Conservation (phyloP, 2,113 vertebrate species). For the Hydrochoerus hydrochaeris region DNA sequence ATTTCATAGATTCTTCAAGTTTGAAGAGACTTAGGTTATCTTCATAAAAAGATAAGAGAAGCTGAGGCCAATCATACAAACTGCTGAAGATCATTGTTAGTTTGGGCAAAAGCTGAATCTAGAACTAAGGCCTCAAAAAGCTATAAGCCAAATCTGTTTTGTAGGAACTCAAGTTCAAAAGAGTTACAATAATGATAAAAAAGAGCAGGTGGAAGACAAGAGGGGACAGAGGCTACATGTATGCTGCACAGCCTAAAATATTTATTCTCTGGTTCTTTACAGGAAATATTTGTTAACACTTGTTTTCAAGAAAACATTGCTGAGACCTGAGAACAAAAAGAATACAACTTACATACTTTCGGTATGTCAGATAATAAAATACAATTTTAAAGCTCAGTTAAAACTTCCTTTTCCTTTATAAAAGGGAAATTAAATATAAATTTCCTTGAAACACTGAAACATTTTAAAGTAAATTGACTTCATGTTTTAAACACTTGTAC, state of each 20-base stretch:
- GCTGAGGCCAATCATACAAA: not conserved
- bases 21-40: not conserved
- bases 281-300: not conserved
- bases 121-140: not conserved
- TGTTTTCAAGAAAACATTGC: not conserved
- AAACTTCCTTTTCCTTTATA: constrained; percentile 32
- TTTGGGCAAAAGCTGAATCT: not conserved
- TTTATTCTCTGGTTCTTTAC: not conserved
- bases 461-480: constrained; percentile 74
- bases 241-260: not conserved
- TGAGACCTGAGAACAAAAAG: not conserved
- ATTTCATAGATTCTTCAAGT: not conserved
- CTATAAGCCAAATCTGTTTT: not conserved
- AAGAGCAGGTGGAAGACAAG: not conserved
- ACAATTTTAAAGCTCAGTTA: constrained; percentile 9
- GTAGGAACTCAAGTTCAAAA: not conserved
- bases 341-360: not conserved
- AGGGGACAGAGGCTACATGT: not conserved
- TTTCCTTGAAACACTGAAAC: constrained; percentile 22
- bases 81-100: not conserved
- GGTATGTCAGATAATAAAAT: not conserved
- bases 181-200: not conserved
- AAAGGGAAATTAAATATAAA: not conserved
- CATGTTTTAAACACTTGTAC: constrained; percentile 77
- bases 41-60: not conserved